Evolutionary conservation across 92 coral and sea anemone species (phyloP).

Genomic region (Zoanthus sociatus): DNA sequence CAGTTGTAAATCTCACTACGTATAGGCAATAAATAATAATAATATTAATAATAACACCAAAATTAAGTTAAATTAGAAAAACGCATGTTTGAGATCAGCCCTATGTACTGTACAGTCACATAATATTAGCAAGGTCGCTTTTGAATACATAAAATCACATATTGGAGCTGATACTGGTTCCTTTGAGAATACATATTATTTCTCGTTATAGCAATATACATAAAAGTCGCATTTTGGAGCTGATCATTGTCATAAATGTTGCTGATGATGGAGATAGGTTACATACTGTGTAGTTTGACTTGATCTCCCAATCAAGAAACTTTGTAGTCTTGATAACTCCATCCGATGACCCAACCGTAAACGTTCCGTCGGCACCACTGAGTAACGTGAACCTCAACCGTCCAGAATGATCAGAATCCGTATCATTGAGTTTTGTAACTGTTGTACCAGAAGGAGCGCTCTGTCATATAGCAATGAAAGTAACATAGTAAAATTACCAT

Average conservation of each 20-base stretch:
- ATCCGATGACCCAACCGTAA: constrained; percentile 43
- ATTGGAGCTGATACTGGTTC: too few species aligned
- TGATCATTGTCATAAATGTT: too few species aligned
- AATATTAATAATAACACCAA: too few species aligned
- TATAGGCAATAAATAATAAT: too few species aligned
- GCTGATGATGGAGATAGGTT: too few species aligned
- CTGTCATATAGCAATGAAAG: constrained; percentile 9
- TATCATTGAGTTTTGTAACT: constrained; percentile 49
- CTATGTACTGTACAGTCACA: not conserved
- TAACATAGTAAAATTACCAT: not conserved
- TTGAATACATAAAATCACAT: too few species aligned
- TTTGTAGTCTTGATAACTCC: constrained; percentile 48
- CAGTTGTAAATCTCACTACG: too few species aligned
- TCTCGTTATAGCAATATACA: not conserved
- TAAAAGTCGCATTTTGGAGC: too few species aligned
- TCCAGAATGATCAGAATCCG: constrained; percentile 6
- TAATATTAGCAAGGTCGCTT: too few species aligned
- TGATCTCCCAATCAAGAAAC: constrained; percentile 55
- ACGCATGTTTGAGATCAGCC: not conserved
- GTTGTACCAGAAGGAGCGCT: constrained; percentile 51
- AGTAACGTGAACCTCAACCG: constrained; percentile 39
- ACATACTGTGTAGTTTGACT: constrained; percentile 48
- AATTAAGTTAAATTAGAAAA: too few species aligned
- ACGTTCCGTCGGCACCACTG: constrained; percentile 58
- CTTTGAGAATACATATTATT: too few species aligned